A percentile compares a stretch with the other conserved stretches of the same genome.
Evolutionary conservation across 2,113 vertebrate species (phyloP).

Genomic region (Podarcis cretensis): DNA sequence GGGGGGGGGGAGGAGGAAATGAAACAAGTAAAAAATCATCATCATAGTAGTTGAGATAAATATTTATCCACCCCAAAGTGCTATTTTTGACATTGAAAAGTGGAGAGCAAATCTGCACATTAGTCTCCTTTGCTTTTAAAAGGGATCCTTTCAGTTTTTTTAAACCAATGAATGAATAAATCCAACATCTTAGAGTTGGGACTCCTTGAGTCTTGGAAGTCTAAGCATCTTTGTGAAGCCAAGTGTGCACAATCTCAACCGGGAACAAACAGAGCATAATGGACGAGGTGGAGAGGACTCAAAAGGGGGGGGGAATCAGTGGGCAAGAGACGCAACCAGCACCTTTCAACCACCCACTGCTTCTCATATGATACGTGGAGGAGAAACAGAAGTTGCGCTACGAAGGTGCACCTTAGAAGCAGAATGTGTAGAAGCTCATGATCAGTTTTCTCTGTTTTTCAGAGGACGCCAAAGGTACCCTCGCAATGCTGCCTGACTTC

Average conservation of each 20-base stretch:
- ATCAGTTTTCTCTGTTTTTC: slow-evolving; percentile 30
- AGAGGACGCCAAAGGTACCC: slow-evolving; percentile 90
- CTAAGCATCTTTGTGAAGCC: neutral
- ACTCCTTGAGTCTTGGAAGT: neutral
- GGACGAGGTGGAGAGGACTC: neutral
- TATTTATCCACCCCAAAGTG: neutral
- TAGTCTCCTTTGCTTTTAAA: neutral
- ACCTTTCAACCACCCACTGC: neutral
- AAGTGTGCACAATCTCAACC: neutral
- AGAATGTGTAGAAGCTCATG: neutral
- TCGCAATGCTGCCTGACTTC: slow-evolving; percentile 86
- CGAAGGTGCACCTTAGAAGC: neutral
- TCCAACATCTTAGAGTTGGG: neutral
- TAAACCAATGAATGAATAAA: neutral
- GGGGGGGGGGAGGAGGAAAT: neutral
- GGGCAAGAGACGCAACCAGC: neutral
- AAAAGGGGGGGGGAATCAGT: neutral
- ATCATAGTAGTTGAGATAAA: neutral
- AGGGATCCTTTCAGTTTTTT: too few species aligned
- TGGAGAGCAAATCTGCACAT: neutral
- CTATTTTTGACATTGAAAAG: neutral
- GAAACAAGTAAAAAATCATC: neutral
- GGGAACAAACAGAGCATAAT: neutral
- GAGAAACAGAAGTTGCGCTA: neutral
- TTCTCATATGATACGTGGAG: too few species aligned